Evolutionary conservation across 2,113 vertebrate species (phyloP), one percentile per base, ranked within the genome.

Genomic region (Triplophysa siluroides): DNA sequence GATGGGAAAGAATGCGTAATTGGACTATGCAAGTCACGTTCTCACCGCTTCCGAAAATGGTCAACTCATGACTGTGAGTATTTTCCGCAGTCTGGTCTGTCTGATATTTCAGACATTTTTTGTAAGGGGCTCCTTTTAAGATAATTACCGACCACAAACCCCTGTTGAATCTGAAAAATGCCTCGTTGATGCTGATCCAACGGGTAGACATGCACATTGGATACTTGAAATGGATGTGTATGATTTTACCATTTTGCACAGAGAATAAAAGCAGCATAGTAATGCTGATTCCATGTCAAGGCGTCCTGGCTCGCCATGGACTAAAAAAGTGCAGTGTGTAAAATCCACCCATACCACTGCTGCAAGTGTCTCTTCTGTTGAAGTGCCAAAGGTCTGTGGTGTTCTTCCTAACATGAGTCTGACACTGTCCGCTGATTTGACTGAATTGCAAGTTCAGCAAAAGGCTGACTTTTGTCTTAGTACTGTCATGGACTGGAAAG

Each of bases 111-210:
- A 29, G 26, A 29, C 47, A 71, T 33, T 83, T 50, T 19, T 26
- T 79, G 21, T 4, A 33, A 1, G 9, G n/a, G 9, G 19, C 19
- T 16, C 19, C 67, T 9, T 84, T 84, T 23, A 63, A n/a, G 10
- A 43, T 84, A 18, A 65, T 73, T 21, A 84, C 62, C 0, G 83
- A 84, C 23, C 83, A 78, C 29, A 67, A 78, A 47, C 73, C 68
- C 2, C 23, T 84, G 8, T 6, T 72, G 38, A 19, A 52, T 83
- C 14, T 29, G 21, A 58, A 69, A 23, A 65, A 66, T 14, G 10
- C 67, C 56, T 1, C 23, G 13, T 79, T 8, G 77, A 76, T 13
- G 26, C n/a, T 71, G 64, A 77, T 21, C 65, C 56, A 5, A 81
- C 64, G 8, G 64, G 64, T 18, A 21, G 68, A 14, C 6, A 26